phyloP scores from a whole-genome alignment of 2,113 vertebrate genomes.

The Eclectus roratus region DNA sequence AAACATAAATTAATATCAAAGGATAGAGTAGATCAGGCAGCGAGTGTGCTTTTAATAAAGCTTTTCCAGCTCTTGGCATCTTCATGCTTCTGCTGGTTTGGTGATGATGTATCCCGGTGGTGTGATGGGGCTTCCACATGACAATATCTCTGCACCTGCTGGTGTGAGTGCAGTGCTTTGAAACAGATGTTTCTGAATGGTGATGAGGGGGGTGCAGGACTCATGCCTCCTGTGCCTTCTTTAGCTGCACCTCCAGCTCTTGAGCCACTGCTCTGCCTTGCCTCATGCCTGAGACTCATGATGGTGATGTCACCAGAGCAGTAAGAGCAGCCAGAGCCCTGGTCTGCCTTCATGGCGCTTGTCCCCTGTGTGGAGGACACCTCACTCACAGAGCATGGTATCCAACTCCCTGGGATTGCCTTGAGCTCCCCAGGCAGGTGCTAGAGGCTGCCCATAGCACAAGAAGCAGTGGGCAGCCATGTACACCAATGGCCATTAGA shows the following conservation, averaged over 20 bases:
- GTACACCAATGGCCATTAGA: accelerated
- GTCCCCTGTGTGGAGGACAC: accelerated
- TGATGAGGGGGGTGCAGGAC: not conserved
- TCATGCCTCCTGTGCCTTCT: not conserved
- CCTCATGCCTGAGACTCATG: accelerated
- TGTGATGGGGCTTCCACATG: not conserved
- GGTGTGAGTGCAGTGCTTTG: not conserved
- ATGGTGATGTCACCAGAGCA: not conserved
- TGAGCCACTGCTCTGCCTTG: not conserved
- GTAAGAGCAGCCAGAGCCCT: not conserved
- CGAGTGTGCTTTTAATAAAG: not conserved
- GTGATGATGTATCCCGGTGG: accelerated
- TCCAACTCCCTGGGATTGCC: too few relatives aligned
- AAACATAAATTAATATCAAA: not conserved
- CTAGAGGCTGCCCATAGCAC: not conserved
- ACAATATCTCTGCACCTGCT: not conserved
- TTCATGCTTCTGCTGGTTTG: not conserved
- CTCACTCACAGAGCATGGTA: accelerated
- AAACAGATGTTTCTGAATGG: not conserved
- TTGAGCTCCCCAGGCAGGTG: not conserved
- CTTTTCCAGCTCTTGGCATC: not conserved
- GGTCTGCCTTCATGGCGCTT: not conserved
- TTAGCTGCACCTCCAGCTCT: not conserved
- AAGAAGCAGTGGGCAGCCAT: not conserved
- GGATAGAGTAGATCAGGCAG: not conserved